Conservation (phyloP, 2,113 vertebrate genomes). For the Proteles cristata region DNA sequence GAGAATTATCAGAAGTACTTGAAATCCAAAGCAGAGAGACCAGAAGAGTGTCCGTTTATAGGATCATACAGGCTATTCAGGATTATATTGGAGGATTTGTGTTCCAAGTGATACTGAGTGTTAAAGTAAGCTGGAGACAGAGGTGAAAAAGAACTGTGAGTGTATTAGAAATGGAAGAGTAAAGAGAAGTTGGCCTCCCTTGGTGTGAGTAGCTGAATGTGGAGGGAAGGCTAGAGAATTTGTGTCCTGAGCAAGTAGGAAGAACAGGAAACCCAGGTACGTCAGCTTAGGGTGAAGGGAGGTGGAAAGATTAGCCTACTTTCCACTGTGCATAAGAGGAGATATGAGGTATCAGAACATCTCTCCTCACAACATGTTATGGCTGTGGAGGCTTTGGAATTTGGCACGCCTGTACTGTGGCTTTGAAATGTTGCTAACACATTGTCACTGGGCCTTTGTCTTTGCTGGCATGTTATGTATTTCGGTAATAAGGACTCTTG, state of each 20-base stretch:
- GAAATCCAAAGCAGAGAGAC: not conserved
- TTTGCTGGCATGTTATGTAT: not conserved
- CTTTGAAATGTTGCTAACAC: not conserved
- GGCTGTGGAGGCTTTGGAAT: not conserved
- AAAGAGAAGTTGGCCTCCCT: not conserved
- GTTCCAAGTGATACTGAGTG: not conserved
- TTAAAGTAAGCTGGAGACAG: not conserved
- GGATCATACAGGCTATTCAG: not conserved
- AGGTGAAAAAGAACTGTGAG: not conserved
- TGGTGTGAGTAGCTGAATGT: not conserved
- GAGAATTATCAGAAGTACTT: not conserved
- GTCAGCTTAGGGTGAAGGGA: not conserved
- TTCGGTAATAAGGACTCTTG: not conserved
- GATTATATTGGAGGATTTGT: not conserved
- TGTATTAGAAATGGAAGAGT: not conserved
- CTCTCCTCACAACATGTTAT: fast-evolving
- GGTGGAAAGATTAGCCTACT: not conserved
- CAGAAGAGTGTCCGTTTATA: not conserved
- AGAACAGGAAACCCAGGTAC: not conserved
- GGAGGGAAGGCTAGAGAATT: not conserved
- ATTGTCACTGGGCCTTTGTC: not conserved
- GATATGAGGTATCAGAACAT: not conserved
- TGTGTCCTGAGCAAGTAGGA: not conserved
- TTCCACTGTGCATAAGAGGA: not conserved
- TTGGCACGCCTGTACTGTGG: fast-evolving